Evolutionary conservation across 2,113 vertebrate genomes (phyloP).

Genomic region (Dasyprocta punctata): DNA sequence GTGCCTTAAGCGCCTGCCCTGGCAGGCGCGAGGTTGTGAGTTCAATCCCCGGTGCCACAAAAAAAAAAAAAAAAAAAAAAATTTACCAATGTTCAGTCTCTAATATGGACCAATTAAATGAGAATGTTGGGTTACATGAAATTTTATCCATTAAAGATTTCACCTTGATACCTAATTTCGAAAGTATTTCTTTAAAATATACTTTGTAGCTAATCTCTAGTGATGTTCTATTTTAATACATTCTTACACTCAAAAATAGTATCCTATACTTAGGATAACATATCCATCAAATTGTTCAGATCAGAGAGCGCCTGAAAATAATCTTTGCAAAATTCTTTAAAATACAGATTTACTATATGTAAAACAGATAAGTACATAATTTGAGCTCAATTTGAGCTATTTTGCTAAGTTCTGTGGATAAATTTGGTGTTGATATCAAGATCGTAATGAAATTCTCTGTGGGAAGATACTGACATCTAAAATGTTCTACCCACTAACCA

Average conservation of each 20-base stretch:
- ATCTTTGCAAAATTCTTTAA: background rate
- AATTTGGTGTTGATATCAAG: background rate
- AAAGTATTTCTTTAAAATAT: conserved; percentile 3
- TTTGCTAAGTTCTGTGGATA: background rate
- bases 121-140: background rate
- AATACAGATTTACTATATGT: background rate
- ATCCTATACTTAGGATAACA: background rate
- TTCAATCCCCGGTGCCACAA: no score
- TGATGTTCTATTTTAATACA: background rate
- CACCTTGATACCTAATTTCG: background rate
- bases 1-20: no score
- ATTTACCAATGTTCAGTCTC: background rate
- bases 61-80: no score
- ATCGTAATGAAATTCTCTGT: background rate
- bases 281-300: background rate
- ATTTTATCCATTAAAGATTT: background rate
- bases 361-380: background rate
- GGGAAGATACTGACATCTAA: background rate
- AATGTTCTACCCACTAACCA: background rate
- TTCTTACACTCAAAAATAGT: background rate
- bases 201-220: background rate
- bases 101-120: background rate
- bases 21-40: no score
- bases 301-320: background rate
- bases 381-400: background rate